Conservation (phyloP, 2,888 invertebrate genomes). For the Orthosia gothica region DNA sequence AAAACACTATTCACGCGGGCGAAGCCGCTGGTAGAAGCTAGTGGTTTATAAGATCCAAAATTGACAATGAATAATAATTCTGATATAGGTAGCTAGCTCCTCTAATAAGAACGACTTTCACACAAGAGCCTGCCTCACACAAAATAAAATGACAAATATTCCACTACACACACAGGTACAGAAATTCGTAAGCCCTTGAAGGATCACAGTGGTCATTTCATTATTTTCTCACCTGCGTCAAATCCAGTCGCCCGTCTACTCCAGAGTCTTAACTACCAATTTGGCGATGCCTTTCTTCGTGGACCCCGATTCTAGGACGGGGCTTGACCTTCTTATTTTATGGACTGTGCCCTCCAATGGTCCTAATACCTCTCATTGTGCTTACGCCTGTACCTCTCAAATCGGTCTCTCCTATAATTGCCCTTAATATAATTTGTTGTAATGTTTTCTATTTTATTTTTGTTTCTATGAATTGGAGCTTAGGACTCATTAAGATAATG, state of each 20-base stretch:
- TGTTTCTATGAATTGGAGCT: neutral
- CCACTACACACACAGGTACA: neutral
- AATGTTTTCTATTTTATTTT: slow-evolving; percentile 11
- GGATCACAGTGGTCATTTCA: slow-evolving; percentile 45
- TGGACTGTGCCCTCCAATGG: slow-evolving; percentile 74
- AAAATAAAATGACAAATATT: neutral
- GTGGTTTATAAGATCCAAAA: neutral
- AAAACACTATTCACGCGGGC: too few species aligned
- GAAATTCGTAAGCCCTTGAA: slow-evolving; percentile 37
- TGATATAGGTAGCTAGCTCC: neutral
- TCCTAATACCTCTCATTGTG: slow-evolving; percentile 76
- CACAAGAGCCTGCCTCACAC: neutral
- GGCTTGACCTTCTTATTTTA: slow-evolving; percentile 79
- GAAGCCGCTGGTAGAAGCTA: too few species aligned
- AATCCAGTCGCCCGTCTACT: slow-evolving; percentile 62
- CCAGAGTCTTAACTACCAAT: slow-evolving; percentile 50
- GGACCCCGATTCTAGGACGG: slow-evolving; percentile 70
- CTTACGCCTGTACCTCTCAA: slow-evolving; percentile 62
- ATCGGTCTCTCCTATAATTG: slow-evolving; percentile 51
- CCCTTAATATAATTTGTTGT: slow-evolving; percentile 41
- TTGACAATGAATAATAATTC: neutral
- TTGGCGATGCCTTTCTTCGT: slow-evolving; percentile 63
- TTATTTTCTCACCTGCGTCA: slow-evolving; percentile 57
- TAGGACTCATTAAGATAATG: neutral
- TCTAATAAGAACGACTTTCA: slow-evolving; percentile 2